A percentile compares a stretch with the other conserved stretches of the same genome.
phyloP scores from a whole-genome alignment of 1,140 invertebrate genomes.

The Linepithema humile region DNA sequence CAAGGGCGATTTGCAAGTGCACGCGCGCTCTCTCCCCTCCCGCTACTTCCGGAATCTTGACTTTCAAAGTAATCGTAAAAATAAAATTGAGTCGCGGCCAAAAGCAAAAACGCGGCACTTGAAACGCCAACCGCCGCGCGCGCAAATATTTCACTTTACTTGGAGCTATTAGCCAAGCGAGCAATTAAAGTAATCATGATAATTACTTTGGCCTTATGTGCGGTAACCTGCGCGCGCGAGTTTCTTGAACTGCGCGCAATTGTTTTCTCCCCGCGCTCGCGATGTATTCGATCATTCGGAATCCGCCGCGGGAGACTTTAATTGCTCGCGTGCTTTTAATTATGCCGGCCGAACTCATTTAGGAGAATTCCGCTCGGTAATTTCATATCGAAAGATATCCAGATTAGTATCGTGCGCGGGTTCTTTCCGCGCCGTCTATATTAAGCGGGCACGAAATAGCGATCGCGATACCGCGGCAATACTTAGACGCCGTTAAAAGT shows the following conservation, averaged over 20 bases:
- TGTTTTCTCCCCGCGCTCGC: neutral
- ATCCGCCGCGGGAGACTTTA: neutral
- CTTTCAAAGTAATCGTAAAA: neutral
- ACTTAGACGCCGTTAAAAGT: conserved; percentile 34
- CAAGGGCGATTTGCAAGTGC: neutral
- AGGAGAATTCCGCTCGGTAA: conserved; percentile 10
- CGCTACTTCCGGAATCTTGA: neutral
- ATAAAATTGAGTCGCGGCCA: neutral
- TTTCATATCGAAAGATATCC: conserved; percentile 15
- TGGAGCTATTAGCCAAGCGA: neutral
- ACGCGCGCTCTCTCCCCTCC: neutral
- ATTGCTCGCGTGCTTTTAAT: conserved; percentile 28
- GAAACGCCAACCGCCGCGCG: neutral
- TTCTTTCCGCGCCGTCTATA: neutral
- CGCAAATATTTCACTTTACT: neutral
- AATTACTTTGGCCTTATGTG: neutral
- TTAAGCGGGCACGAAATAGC: conserved; percentile 23
- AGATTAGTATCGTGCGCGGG: conserved; percentile 22
- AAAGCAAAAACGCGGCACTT: neutral
- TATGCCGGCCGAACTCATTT: neutral
- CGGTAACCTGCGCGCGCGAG: too few species aligned
- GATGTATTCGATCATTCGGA: neutral
- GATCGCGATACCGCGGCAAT: conserved; percentile 14
- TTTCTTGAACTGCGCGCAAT: neutral
- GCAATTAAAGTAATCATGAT: conserved; percentile 33